Base-by-base conservation (phyloP, 2,888 invertebrate species). In the Sarcophaga variegata region DNA sequence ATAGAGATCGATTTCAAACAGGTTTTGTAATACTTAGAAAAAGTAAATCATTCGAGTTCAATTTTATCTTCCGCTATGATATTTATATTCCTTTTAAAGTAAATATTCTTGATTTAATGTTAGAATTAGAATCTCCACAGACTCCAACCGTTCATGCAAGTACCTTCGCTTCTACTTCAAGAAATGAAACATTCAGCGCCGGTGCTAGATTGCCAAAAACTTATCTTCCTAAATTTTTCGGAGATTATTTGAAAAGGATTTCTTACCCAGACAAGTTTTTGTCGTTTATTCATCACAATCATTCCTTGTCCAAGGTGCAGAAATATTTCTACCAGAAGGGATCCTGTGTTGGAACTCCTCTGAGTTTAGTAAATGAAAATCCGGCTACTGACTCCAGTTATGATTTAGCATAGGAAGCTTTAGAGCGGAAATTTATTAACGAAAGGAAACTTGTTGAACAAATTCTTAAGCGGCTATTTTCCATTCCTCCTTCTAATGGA, bases 241-340 rank as follows among this genome's bases (percentile, higher is more conserved):
- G 82, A 49, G 82, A 80, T 49, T 85, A 86, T 72, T 45, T 71
- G 27, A 79, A 86, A n/a, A 76, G 86, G 76, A 81, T 82, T 11
- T 79, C 82, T 3, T 86, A 77, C 45, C 66, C 82, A 12, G 86
- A 86, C 47, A 82, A 66, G 82, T 82, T 86, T 75, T 47, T 66
- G n/a, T 79, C 83, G 37, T 76, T 86, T 2, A 71, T 83, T 17
- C 86, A 77, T 59, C 22, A 77, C 12, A 86, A 83, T 59, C 60
- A 66, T 17, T 67, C 78, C 4, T 27, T 83, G 14, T 37, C 81
- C 10, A 81, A 80, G 20, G 27, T 83, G 25, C 83, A 86, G 47
- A 86, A 86, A 54, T 83, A 80, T 72, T 86, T 86, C 47, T 86
- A 84, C 75, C 47, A 22, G 11, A 81, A 86, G n/a, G 64, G 77